Evolutionary conservation across 2,113 vertebrate species (phyloP), one percentile per base, ranked within the genome.

Genomic region (Oryzias melastigma): DNA sequence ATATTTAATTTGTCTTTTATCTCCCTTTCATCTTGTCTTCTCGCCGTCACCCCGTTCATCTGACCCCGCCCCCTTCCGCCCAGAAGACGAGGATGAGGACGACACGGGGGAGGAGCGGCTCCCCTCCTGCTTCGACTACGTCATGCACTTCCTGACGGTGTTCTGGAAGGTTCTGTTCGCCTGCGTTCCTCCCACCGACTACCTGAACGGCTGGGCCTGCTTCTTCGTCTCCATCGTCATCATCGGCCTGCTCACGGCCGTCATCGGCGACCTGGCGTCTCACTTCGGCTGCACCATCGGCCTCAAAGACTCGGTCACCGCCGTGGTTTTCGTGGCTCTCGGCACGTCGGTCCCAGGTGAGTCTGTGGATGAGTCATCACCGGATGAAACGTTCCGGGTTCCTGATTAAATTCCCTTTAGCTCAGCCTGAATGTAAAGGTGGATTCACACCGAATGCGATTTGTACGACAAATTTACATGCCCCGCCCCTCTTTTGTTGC

Each of bases 121-220:
- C 77, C 97, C 97, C 0, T 99, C 97, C 59, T 99, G 97, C 82
- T 98, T 99, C 10, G 97, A 99, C 91, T 99, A 99, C 0, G 97
- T 99, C 82, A 99, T 99, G 97, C 97, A 99, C 88, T 99, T 99
- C 89, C 93, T 99, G 75, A 98, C 97, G 0, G 97, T 99, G 65
- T 99, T 99, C 93, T 99, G 97, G 97, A 99, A 99, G 89, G 97
- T 99, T 40, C 91, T 98, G 73, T 99, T 99, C 40, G 97, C 97
- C 18, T 98, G 96, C 0, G 97, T 99, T 47, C 97, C 97, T 6
- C 97, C 97, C 63, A 99, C 97, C 0, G 95, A 96, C 87, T 98
- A 98, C 88, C 90, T 96, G 90, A 94, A 95, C 0, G 97, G 97
- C 73, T 99, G 97, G 97, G 97, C 97, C 66, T 98, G 97, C 83